Conservation (phyloP, 2,113 vertebrate species). For the Pseudolaguvia tuberculata region DNA sequence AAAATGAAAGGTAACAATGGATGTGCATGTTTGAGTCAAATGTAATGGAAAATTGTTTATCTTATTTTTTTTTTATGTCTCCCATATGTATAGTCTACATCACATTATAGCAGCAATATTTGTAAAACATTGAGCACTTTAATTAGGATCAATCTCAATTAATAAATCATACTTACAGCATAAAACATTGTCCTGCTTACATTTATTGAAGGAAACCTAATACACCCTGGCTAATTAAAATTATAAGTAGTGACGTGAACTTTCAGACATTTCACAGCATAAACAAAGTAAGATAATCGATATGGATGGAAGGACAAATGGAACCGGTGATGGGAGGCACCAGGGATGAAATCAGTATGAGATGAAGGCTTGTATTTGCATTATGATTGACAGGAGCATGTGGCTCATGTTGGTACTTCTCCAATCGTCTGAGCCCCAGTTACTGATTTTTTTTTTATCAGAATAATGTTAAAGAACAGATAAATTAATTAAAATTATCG, state of each 20-base stretch:
- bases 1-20: neutral
- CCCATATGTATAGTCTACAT: conserved; percentile 49
- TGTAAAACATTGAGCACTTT: conserved; percentile 40
- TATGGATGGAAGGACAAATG: neutral
- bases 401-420: neutral
- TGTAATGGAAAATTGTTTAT: neutral
- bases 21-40: neutral
- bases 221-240: neutral
- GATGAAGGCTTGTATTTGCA: conserved; percentile 8
- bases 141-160: too few relatives aligned
- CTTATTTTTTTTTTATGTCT: conserved; percentile 42
- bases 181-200: neutral
- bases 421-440: neutral
- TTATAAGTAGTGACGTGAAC: neutral
- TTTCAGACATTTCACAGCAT: neutral
- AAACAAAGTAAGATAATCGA: neutral
- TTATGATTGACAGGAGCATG: conserved; percentile 11
- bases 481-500: neutral
- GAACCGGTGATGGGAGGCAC: conserved; percentile 4
- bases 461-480: neutral
- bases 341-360: conserved; percentile 4
- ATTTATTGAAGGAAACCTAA: neutral
- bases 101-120: conserved; percentile 54
- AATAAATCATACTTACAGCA: neutral
- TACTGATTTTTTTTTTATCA: neutral